Conservation (phyloP, 2,113 vertebrate species). For the Zosterops pallidus region DNA sequence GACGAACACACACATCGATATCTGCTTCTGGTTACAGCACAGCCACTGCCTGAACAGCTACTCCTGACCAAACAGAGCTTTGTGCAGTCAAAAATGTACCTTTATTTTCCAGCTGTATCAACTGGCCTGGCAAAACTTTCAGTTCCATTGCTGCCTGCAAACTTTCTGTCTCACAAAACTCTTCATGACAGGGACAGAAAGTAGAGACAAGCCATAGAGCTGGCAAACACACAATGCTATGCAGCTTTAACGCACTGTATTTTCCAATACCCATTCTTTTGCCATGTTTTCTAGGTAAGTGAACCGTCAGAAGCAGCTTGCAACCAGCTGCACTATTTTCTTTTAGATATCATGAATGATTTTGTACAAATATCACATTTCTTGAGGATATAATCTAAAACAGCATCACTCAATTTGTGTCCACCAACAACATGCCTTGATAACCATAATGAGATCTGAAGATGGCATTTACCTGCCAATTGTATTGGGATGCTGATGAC, state of each 20-base stretch:
- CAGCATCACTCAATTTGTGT: neutral
- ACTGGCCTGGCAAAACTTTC: neutral
- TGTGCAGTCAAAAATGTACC: neutral
- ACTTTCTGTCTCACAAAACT: neutral
- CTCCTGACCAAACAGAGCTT: neutral
- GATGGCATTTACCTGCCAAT: neutral
- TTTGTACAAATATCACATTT: neutral
- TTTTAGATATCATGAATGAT: neutral
- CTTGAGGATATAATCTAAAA: neutral
- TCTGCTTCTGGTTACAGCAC: slow-evolving; percentile 24
- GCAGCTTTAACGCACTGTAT: neutral
- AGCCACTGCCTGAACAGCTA: neutral
- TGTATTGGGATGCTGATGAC: neutral
- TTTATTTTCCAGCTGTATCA: neutral
- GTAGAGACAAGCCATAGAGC: neutral
- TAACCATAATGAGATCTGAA: neutral
- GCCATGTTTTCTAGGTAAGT: neutral
- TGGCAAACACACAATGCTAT: neutral
- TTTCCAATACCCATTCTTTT: neutral
- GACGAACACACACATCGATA: slow-evolving; percentile 1
- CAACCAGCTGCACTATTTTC: neutral
- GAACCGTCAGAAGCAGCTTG: neutral
- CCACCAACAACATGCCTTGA: neutral
- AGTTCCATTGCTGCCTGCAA: neutral
- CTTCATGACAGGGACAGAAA: neutral